Evolutionary conservation across 2,888 invertebrate genomes (phyloP).

Genomic region (Coenonympha glycerion): DNA sequence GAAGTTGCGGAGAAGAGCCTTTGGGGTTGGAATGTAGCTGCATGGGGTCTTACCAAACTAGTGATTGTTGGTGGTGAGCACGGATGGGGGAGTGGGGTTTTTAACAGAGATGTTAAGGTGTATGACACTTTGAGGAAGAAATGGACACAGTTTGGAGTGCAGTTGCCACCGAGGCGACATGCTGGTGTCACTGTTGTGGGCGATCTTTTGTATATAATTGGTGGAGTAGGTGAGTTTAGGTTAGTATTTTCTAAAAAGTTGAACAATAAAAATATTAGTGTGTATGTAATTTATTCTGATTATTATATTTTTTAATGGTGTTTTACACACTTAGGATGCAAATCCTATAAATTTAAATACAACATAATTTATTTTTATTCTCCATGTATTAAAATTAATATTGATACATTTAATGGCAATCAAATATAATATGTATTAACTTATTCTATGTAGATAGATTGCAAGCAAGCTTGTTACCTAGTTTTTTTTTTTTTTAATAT

Average conservation of each 20-base stretch:
- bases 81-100: conserved; percentile 55
- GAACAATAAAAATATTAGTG: not conserved
- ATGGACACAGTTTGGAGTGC: conserved; percentile 55
- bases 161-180: conserved; percentile 53
- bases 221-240: conserved; percentile 67
- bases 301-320: too few relatives aligned
- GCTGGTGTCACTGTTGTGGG: conserved; percentile 48
- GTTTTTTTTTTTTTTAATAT: too few relatives aligned
- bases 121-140: conserved; percentile 53
- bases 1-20: conserved; percentile 54
- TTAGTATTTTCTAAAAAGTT: conserved; percentile 39
- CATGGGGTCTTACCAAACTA: conserved; percentile 54
- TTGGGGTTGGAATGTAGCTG: conserved; percentile 63
- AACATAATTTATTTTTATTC: too few relatives aligned
- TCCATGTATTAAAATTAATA: too few relatives aligned
- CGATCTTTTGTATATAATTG: conserved; percentile 52
- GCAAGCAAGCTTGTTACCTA: too few relatives aligned
- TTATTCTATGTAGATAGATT: too few relatives aligned
- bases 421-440: too few relatives aligned
- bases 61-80: conserved; percentile 59
- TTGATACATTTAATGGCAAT: too few relatives aligned
- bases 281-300: too few relatives aligned
- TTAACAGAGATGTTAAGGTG: conserved; percentile 54
- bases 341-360: too few relatives aligned
- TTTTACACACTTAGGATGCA: too few relatives aligned